Conservation (phyloP, 2,888 invertebrate genomes). For the Digitonthophagus gazella region DNA sequence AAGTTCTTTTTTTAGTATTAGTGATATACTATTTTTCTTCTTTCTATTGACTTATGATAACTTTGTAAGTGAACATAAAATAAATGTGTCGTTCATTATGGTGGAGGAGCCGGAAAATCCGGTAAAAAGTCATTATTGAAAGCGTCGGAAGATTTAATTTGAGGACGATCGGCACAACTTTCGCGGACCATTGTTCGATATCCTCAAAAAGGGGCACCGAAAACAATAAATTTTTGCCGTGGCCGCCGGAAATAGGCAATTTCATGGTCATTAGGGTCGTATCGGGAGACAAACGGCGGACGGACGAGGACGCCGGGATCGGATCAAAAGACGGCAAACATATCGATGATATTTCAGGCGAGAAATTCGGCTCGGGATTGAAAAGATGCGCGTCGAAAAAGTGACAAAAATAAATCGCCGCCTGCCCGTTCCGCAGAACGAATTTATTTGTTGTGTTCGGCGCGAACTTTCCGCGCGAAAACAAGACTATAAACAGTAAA, state of each 20-base stretch:
- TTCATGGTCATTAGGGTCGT: not conserved
- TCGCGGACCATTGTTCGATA: not conserved
- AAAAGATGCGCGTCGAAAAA: not conserved
- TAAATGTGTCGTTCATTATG: no score
- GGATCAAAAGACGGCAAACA: not conserved
- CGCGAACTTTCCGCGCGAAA: not conserved
- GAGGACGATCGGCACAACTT: not conserved
- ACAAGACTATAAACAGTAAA: not conserved
- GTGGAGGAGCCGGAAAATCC: no score
- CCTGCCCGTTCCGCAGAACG: not conserved
- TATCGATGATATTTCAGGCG: not conserved
- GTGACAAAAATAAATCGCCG: not conserved
- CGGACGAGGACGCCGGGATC: not conserved
- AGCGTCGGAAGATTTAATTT: not conserved
- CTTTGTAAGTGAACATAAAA: no score
- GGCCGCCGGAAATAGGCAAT: not conserved
- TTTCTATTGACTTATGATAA: no score
- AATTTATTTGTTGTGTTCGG: not conserved
- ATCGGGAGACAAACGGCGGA: not conserved
- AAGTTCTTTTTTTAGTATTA: no score
- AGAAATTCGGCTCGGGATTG: not conserved
- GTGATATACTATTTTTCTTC: no score
- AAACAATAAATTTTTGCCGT: not conserved
- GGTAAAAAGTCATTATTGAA: not conserved
- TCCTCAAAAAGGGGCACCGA: not conserved